Evolutionary conservation across 2,113 vertebrate species (phyloP).

Genomic region (Haemorhous mexicanus): DNA sequence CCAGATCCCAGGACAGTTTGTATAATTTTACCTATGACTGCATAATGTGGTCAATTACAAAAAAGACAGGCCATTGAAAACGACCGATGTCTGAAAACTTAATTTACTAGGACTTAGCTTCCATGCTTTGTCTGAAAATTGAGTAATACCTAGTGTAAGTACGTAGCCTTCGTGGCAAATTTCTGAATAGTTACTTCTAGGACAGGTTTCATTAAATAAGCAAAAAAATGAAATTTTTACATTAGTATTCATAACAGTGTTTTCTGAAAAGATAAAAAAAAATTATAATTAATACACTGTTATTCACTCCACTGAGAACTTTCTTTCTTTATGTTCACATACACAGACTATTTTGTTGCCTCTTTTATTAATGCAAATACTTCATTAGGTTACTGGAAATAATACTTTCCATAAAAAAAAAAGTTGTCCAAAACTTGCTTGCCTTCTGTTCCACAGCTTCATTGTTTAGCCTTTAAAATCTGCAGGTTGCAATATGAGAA

Average conservation of each 20-base stretch:
- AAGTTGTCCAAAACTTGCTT: background rate
- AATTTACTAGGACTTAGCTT: background rate
- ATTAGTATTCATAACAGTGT: background rate
- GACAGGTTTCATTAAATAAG: slow-evolving; percentile 6
- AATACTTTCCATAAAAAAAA: background rate
- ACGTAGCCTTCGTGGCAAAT: background rate
- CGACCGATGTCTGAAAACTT: background rate
- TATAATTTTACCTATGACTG: slow-evolving; percentile 4
- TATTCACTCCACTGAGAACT: background rate
- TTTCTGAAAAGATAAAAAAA: background rate
- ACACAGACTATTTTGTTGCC: background rate
- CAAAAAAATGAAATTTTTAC: background rate
- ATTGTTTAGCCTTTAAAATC: background rate
- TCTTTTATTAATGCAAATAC: background rate
- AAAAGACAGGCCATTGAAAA: background rate
- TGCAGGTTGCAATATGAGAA: background rate
- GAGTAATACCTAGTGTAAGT: background rate
- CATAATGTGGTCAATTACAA: background rate
- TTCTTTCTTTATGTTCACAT: slow-evolving; percentile 1
- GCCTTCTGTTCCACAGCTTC: background rate
- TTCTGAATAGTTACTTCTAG: background rate
- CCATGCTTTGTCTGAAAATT: background rate
- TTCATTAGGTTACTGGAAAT: background rate
- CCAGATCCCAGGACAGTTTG: background rate
- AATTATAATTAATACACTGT: background rate